phyloP scores from a whole-genome alignment of 2,113 vertebrate species.

The Tychaedon coryphoeus region DNA sequence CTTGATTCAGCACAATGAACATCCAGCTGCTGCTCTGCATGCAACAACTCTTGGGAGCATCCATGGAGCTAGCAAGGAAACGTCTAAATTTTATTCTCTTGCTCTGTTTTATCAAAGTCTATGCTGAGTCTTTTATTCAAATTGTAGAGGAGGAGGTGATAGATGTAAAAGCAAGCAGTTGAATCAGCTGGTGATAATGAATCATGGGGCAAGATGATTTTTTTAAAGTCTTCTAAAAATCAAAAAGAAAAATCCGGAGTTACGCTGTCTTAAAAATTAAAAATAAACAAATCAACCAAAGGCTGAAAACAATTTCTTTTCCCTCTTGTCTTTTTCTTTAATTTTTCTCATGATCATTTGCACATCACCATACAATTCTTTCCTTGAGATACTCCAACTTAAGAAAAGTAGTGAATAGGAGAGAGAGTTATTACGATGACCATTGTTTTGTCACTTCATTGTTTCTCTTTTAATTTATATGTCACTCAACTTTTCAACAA shows the following conservation, averaged over 20 bases:
- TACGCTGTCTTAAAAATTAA: background rate
- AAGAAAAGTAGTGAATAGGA: background rate
- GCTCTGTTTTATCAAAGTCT: background rate
- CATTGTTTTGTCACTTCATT: background rate
- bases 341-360: background rate
- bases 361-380: background rate
- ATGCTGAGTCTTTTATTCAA: background rate
- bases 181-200: background rate
- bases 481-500: background rate
- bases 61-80: background rate
- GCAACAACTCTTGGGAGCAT: background rate
- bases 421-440: background rate
- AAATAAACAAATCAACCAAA: background rate
- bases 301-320: background rate
- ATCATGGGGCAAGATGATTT: background rate
- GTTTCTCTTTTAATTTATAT: background rate
- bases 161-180: background rate
- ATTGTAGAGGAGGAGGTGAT: background rate
- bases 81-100: background rate
- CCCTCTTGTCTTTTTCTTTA: background rate
- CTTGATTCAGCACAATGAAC: constrained; percentile 26
- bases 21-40: constrained; percentile 17
- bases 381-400: background rate
- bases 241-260: background rate
- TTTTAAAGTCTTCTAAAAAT: background rate